Percentiles rank a stretch among this genome's conserved stretches.
Evolutionary conservation across 2,797 vertebrate genomes (phyloP).

Genomic region (Adrianichthys oophorus): DNA sequence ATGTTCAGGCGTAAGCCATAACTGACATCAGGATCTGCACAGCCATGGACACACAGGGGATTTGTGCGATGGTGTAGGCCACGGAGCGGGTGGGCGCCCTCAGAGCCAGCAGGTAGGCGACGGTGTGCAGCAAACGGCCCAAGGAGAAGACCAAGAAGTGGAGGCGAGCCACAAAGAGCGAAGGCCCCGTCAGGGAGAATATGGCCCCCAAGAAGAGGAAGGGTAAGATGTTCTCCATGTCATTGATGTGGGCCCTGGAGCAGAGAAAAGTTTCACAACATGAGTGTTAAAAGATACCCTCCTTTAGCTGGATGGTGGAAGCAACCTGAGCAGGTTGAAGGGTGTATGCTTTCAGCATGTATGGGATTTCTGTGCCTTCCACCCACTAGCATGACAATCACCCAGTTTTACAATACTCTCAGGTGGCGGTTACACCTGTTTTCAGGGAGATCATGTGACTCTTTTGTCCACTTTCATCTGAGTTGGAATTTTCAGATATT

Average conservation of each 20-base stretch:
- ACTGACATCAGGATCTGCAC: slow-evolving; percentile 85
- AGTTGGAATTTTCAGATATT: too few relatives aligned
- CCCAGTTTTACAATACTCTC: too few relatives aligned
- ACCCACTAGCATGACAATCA: too few relatives aligned
- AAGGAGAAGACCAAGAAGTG: slow-evolving; percentile 89
- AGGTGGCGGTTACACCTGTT: too few relatives aligned
- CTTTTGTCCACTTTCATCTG: too few relatives aligned
- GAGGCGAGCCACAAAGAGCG: slow-evolving; percentile 75
- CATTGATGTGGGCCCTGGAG: slow-evolving; percentile 87
- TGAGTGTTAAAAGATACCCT: too few relatives aligned
- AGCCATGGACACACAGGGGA: slow-evolving; percentile 92
- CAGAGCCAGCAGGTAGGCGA: slow-evolving; percentile 85
- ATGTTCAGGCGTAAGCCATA: slow-evolving; percentile 58
- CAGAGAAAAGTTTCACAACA: slow-evolving; percentile 4
- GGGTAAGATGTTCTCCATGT: slow-evolving; percentile 94
- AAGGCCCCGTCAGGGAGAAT: slow-evolving; percentile 86
- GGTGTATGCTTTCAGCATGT: too few relatives aligned
- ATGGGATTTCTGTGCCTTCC: too few relatives aligned
- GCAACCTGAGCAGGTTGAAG: neutral
- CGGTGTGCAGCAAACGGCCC: slow-evolving; percentile 83
- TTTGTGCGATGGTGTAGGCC: slow-evolving; percentile 85
- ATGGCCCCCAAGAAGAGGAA: slow-evolving; percentile 93
- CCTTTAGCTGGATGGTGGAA: neutral
- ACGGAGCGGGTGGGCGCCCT: slow-evolving; percentile 86
- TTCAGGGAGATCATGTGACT: too few relatives aligned